Percentiles rank a stretch among this genome's conserved stretches.
These are phyloP conservation scores for Hermatobates lingyangjiaoensis DNA, from an alignment of 1,140 invertebrate genomes.

Conservation along the genomic window DNA sequence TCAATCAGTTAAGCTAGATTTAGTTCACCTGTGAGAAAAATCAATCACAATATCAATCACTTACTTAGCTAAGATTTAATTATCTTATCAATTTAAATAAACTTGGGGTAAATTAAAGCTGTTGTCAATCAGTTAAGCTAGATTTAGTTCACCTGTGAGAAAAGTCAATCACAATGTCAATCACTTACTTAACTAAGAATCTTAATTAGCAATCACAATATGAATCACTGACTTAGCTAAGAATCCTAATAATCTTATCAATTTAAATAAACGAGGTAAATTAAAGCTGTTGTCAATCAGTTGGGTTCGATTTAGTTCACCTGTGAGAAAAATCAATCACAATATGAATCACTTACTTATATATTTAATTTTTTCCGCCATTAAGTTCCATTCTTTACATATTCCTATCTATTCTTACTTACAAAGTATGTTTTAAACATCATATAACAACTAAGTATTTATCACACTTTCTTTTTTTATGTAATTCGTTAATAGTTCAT, in stretches of 20 bases:
- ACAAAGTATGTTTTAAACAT: too few species aligned
- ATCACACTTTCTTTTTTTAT: too few species aligned
- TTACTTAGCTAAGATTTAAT: too few species aligned
- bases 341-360: background rate
- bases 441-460: too few species aligned
- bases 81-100: too few species aligned
- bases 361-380: too few species aligned
- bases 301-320: conserved; percentile 54
- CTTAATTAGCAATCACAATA: too few species aligned
- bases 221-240: too few species aligned
- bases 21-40: conserved; percentile 26
- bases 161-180: background rate
- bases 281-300: conserved; percentile 58
- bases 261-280: too few species aligned
- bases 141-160: conserved; percentile 34
- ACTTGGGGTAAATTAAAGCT: conserved; percentile 51
- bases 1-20: conserved; percentile 63
- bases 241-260: too few species aligned
- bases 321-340: conserved; percentile 13
- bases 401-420: too few species aligned
- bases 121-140: conserved; percentile 64
- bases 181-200: conserved; percentile 45
- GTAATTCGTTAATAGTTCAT: too few species aligned
- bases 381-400: conserved; percentile 62
- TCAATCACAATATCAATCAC: background rate